Percentiles rank a stretch among this genome's conserved stretches.
phyloP scores from a whole-genome alignment of 2,888 invertebrate genomes.

The Nomada fabriciana region DNA sequence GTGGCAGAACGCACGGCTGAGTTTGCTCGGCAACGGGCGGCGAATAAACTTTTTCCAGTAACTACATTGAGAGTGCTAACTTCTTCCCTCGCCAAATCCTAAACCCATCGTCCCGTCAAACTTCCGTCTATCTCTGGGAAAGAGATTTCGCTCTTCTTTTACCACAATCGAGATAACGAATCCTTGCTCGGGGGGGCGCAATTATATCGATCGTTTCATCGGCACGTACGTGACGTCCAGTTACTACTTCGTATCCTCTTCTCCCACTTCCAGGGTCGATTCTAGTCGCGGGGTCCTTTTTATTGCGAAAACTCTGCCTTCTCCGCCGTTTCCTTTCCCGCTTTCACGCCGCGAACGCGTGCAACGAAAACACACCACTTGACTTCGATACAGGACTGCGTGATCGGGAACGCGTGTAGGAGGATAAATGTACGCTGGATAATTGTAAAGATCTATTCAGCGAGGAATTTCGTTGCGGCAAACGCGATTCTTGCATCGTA shows the following conservation, averaged over 20 bases:
- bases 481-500: no score
- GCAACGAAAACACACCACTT: constrained; percentile 31
- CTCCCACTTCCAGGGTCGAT: constrained; percentile 2
- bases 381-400: not conserved
- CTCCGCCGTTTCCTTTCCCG: not conserved
- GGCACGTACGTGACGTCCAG: constrained; percentile 65
- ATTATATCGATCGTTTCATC: constrained; percentile 73
- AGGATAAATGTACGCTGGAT: not conserved
- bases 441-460: constrained; percentile 10
- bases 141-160: constrained; percentile 57
- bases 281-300: constrained; percentile 16
- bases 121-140: constrained; percentile 55
- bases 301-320: constrained; percentile 31
- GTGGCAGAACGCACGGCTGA: not conserved
- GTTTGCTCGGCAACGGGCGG: constrained; percentile 23
- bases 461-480: not conserved
- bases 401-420: constrained; percentile 8
- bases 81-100: constrained; percentile 55
- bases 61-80: constrained; percentile 47
- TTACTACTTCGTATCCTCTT: constrained; percentile 53
- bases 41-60: constrained; percentile 47
- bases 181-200: constrained; percentile 56
- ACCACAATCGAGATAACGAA: constrained; percentile 71
- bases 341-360: not conserved
- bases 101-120: constrained; percentile 45